These are phyloP conservation scores for Gonocerus acuteangulatus DNA, from an alignment of 2,888 invertebrate genomes.

Conservation along the genomic window DNA sequence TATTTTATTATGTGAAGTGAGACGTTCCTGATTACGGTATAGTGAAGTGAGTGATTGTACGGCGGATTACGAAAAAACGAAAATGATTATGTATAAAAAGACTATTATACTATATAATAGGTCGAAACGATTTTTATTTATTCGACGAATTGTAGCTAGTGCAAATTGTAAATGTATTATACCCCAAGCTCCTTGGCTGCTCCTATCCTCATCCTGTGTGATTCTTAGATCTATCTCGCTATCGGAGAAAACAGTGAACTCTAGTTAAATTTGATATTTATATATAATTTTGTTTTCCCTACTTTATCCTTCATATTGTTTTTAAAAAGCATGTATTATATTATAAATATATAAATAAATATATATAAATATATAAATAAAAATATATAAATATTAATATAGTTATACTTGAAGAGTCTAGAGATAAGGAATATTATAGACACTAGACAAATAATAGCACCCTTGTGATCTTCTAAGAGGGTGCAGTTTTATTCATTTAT, in stretches of 20 bases:
- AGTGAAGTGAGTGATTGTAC: conserved; percentile 24
- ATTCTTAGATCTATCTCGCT: conserved; percentile 23
- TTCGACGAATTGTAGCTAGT: conserved; percentile 27
- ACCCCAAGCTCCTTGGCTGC: conserved; percentile 11
- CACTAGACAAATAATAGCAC: conserved; percentile 24
- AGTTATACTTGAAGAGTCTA: conserved; percentile 21
- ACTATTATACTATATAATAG: conserved; percentile 21
- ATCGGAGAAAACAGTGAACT: conserved; percentile 23
- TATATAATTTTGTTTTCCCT: conserved; percentile 21
- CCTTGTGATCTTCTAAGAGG: conserved; percentile 22
- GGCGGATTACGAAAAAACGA: conserved; percentile 10
- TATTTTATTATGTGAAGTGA: conserved; percentile 23
- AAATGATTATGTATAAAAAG: conserved; percentile 15
- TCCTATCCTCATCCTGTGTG: conserved; percentile 13
- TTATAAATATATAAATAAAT: conserved; percentile 28
- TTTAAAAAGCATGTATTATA: conserved; percentile 28
- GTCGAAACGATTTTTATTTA: conserved; percentile 28
- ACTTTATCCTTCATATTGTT: conserved; percentile 23
- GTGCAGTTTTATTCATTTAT: conserved; percentile 22
- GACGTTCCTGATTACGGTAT: conserved; percentile 13
- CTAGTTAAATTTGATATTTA: conserved; percentile 26
- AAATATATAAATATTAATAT: conserved; percentile 28
- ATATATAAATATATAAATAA: conserved; percentile 29
- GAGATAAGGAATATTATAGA: conserved; percentile 22
- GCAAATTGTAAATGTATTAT: conserved; percentile 26